Conservation (phyloP, 1,140 invertebrate genomes). For the Cardiocondyla obscurior region DNA sequence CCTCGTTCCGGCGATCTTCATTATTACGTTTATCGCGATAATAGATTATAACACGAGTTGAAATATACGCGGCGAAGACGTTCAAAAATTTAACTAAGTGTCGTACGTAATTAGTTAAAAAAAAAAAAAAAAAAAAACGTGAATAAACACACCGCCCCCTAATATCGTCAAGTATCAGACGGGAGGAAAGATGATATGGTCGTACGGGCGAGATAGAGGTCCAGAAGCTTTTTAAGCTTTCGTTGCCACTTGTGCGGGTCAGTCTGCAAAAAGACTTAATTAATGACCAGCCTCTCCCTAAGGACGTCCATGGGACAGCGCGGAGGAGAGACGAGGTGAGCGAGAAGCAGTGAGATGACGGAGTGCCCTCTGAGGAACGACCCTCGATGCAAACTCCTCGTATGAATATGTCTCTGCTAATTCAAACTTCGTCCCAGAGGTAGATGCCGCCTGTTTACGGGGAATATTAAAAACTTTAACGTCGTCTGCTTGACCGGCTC, state of each 20-base stretch:
- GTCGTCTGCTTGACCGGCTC: slow-evolving; percentile 68
- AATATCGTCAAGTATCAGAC: slow-evolving; percentile 56
- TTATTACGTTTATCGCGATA: not conserved
- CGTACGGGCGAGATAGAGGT: slow-evolving; percentile 39
- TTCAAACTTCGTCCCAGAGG: slow-evolving; percentile 84
- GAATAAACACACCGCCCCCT: not conserved
- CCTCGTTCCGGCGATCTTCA: not conserved
- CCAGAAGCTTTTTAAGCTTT: slow-evolving; percentile 74
- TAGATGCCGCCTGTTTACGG: slow-evolving; percentile 81
- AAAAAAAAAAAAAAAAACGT: slow-evolving; percentile 24
- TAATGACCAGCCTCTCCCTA: slow-evolving; percentile 82
- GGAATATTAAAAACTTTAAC: slow-evolving; percentile 83
- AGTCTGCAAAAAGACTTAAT: slow-evolving; percentile 84
- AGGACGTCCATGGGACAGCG: slow-evolving; percentile 78
- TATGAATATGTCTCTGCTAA: slow-evolving; percentile 85
- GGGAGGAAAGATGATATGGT: slow-evolving; percentile 55
- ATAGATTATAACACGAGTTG: not conserved
- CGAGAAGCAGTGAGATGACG: slow-evolving; percentile 82
- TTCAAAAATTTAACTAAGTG: not conserved
- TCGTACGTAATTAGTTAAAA: not conserved
- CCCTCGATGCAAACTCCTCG: slow-evolving; percentile 84
- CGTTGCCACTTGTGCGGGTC: slow-evolving; percentile 81
- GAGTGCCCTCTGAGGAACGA: slow-evolving; percentile 84
- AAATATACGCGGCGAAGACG: slow-evolving; percentile 17
- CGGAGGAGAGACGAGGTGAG: slow-evolving; percentile 69